Evolutionary conservation across 37 sponge, comb jelly and placozoan species (phyloP), one percentile per base, ranked within the genome.

Genomic region (Ianthella basta): DNA sequence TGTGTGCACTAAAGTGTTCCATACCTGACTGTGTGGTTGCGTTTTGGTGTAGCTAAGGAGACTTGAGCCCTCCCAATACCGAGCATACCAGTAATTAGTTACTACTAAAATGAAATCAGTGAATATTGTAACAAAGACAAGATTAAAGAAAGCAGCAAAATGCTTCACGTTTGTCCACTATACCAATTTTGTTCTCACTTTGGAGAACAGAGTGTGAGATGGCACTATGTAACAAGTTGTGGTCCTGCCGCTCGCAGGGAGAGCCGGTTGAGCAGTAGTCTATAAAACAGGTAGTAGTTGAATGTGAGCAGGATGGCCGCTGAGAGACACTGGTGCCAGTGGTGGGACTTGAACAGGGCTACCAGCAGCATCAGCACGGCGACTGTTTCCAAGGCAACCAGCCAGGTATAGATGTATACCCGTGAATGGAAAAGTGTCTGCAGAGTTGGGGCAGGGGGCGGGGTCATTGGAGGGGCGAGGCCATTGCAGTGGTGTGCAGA

Each of bases 261-360:
- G 25, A 92, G 84, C 69, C 90, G 84, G 77, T 92, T 92, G 74
- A 79, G 84, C 8, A 92, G 64, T 16, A 92, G 82, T 67, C 70
- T 86, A 67, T 89, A 89, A 73, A 92, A 50, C 39, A 92, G 63
- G 75, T 80, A 89, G 65, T 84, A 87, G 84, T 92, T 92, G 87
- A 89, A 84, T 15, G 65, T 38, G 44, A 92, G 77, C 32, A 92
- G 81, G 29, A 89, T 79, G 37, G 90, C 84, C 60, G 86, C 66
- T 44, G 85, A 82, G 20, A 92, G 81, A 10, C 27, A 72, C 75
- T 92, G 93, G 56, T 67, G 85, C 93, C 93, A 92, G 85, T 59
- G 83, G 60, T 82, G 36, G 0, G 81, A 86, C 19, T 87, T 80
- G 16, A 86, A 61, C 59, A 92, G 87, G 0, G 86, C 81, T 15